phyloP scores from a whole-genome alignment of 2,113 vertebrate species.

The Gavialis gangeticus region DNA sequence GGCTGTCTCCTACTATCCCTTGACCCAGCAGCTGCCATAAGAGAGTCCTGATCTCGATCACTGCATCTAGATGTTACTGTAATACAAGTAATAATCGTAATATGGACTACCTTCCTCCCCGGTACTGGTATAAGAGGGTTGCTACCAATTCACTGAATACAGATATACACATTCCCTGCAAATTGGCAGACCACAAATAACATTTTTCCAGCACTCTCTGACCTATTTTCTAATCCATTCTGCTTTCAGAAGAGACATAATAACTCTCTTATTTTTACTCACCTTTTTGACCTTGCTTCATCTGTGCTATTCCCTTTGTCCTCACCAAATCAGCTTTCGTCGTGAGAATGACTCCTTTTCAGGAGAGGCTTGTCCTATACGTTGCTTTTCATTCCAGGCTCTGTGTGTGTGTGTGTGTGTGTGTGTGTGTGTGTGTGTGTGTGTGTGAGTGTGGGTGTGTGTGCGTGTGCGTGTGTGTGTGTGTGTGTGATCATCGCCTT shows the following conservation, averaged over 20 bases:
- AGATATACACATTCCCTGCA: conserved; percentile 17
- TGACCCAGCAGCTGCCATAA: not conserved
- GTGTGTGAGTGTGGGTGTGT: no score
- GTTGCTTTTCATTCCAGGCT: conserved; percentile 5
- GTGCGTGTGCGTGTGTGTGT: not conserved
- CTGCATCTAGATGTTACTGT: not conserved
- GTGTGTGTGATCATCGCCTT: not conserved
- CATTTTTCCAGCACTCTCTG: not conserved
- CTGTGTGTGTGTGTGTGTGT: not conserved
- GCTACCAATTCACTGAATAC: not conserved
- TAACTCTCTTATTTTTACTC: conserved; percentile 66
- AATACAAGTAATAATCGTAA: not conserved
- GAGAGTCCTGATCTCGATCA: not conserved
- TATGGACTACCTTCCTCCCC: not conserved
- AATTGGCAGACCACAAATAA: conserved; percentile 60
- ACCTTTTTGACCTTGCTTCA: conserved; percentile 67
- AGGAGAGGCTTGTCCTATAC: conserved; percentile 6
- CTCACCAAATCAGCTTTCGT: conserved; percentile 40
- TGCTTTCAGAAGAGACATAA: conserved; percentile 64
- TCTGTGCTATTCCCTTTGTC: conserved; percentile 57
- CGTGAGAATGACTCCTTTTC: conserved; percentile 31
- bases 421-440: not conserved
- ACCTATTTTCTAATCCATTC: conserved; percentile 64
- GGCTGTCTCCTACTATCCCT: not conserved
- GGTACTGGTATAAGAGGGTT: not conserved